These are phyloP conservation scores for Argynnis bischoffii DNA, from an alignment of 2,888 invertebrate species.

Conservation along the genomic window DNA sequence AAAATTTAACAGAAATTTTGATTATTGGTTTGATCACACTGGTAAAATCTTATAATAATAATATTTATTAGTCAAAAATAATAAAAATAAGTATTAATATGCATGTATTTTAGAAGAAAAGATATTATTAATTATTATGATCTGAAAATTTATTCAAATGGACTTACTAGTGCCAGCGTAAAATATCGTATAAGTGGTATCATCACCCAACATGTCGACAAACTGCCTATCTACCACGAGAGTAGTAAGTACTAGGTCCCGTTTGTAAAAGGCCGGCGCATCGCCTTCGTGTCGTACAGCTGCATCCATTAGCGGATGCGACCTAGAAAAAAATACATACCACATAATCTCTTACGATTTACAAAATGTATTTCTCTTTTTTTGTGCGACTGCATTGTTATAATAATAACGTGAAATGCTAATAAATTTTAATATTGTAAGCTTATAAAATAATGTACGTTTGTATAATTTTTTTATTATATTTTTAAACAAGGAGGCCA, in stretches of 20 bases:
- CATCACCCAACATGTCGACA: slow-evolving; percentile 78
- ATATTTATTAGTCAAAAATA: no score
- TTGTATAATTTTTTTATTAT: no score
- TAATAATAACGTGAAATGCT: no score
- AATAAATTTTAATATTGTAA: no score
- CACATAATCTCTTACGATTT: neutral
- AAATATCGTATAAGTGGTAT: slow-evolving; percentile 81
- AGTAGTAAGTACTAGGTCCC: slow-evolving; percentile 83
- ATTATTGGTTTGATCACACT: no score
- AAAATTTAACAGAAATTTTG: no score
- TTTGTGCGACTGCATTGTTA: no score
- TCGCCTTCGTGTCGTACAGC: slow-evolving; percentile 85
- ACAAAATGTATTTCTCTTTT: neutral
- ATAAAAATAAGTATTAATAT: no score
- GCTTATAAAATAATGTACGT: no score
- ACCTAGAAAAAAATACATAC: slow-evolving; percentile 53
- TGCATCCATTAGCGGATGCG: slow-evolving; percentile 88
- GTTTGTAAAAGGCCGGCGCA: slow-evolving; percentile 83
- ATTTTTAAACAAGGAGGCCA: no score
- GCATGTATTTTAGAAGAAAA: neutral
- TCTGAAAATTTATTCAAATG: neutral
- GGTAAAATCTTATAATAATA: no score
- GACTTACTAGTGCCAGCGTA: slow-evolving; percentile 84
- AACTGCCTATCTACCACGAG: slow-evolving; percentile 84
- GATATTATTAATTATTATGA: neutral